Conservation (phyloP, 2,113 vertebrate genomes). For the Semicossyphus pulcher region DNA sequence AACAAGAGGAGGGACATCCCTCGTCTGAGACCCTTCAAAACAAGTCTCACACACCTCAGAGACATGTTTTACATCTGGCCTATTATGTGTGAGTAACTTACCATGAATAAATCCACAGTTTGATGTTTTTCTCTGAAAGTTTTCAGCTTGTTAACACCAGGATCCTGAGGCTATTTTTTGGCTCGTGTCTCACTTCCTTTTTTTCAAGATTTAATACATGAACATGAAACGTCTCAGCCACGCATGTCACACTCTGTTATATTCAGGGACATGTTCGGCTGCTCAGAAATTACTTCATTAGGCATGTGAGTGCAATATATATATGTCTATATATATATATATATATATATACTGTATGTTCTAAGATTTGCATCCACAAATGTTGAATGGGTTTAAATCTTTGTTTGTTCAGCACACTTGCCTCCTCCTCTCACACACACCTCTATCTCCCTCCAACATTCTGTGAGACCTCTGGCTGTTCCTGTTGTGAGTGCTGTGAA, state of each 20-base stretch:
- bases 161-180: neutral
- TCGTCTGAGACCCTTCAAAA: constrained; percentile 26
- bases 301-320: too few species aligned
- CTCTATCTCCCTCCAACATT: neutral
- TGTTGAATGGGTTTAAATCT: neutral
- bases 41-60: neutral
- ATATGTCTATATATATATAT: too few species aligned
- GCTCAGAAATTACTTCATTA: constrained; percentile 17
- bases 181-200: neutral
- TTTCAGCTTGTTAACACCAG: constrained; percentile 22
- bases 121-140: constrained; percentile 24
- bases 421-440: neutral
- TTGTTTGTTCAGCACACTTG: neutral
- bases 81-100: neutral
- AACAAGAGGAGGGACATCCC: constrained; percentile 13
- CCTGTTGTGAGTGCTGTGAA: neutral
- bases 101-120: constrained; percentile 7
- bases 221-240: constrained; percentile 27
- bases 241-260: constrained; percentile 3
- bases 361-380: neutral
- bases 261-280: neutral
- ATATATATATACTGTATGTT: too few species aligned
- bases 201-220: neutral
- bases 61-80: constrained; percentile 1
- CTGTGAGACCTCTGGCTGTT: constrained; percentile 4